Evolutionary conservation across 2,113 vertebrate species (phyloP), one percentile per base, ranked within the genome.

Genomic region (Eclectus roratus): DNA sequence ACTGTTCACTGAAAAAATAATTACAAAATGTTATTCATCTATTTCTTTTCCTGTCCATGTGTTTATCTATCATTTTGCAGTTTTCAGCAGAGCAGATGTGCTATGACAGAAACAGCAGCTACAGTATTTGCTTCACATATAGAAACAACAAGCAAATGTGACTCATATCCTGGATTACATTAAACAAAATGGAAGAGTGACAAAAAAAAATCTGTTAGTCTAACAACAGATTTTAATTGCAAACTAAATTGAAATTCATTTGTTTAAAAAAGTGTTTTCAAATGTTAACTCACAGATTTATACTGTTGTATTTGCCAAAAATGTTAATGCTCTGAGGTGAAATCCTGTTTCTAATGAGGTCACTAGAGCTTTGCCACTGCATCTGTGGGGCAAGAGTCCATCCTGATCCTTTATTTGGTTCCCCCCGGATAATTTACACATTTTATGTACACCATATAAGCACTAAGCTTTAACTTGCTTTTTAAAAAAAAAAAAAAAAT

Each of bases 61-160:
- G 94, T 97, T 97, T 98, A 95, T 97, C 97, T 97, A 96, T 93
- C 94, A 97, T 96, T 96, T 94, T 95, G 91, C 96, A 97, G 96
- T 96, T 98, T 97, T 96, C 97, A 97, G 95, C 74, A 94, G 97
- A 97, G 95, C 96, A 92, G 95, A 98, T 96, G 96, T 85, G 96
- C 95, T 96, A 91, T 86, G 96, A 97, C 95, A 97, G 96, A 96
- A 94, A 94, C 89, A 96, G 95, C 96, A 91, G 96, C 97, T 94
- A 96, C 91, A 95, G 94, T 91, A 97, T 96, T 95, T 95, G 91
- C 94, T 96, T 96, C 91, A 81, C 94, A 97, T 96, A 97, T 96
- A 97, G 96, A 96, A 97, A 95, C 91, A 97, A 96, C 96, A 97
- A 96, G 94, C 96, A 97, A 97, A 97, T 94, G 88, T 85, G 86